Conservation (phyloP, 2,797 vertebrate species). For the Pteronotus mesoamericanus region DNA sequence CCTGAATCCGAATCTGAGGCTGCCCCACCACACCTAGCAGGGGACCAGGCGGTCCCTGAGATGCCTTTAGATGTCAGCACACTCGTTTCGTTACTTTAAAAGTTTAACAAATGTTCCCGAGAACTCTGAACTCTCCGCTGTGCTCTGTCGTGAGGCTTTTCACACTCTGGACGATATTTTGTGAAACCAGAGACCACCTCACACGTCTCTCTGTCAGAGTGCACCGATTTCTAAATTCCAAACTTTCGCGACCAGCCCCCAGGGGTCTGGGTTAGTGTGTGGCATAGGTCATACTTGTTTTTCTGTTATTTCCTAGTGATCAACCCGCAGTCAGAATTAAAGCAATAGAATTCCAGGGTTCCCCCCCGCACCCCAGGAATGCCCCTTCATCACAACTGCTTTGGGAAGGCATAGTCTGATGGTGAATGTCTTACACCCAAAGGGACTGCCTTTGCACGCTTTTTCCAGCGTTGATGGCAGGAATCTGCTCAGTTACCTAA, state of each 20-base stretch:
- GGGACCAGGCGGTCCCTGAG: neutral
- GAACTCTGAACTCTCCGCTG: neutral
- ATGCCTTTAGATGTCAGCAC: neutral
- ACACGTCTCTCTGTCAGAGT: neutral
- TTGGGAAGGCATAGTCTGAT: neutral
- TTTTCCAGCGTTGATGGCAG: neutral
- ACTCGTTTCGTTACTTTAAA: neutral
- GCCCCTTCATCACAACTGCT: neutral
- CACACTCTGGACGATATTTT: neutral
- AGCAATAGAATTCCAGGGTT: neutral
- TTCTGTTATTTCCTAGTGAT: neutral
- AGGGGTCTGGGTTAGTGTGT: neutral
- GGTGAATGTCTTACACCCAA: accelerated
- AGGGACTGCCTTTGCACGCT: accelerated
- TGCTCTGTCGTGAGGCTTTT: neutral
- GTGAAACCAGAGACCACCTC: neutral
- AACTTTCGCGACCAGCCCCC: neutral
- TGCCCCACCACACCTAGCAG: accelerated
- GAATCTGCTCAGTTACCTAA: neutral
- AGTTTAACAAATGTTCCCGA: neutral
- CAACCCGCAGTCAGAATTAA: neutral
- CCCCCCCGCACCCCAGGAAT: too few relatives aligned
- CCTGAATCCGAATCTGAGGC: accelerated
- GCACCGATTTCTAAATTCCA: neutral
- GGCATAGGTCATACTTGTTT: neutral